Evolutionary conservation across 2,113 vertebrate genomes (phyloP).

Genomic region (Taxidea taxus): DNA sequence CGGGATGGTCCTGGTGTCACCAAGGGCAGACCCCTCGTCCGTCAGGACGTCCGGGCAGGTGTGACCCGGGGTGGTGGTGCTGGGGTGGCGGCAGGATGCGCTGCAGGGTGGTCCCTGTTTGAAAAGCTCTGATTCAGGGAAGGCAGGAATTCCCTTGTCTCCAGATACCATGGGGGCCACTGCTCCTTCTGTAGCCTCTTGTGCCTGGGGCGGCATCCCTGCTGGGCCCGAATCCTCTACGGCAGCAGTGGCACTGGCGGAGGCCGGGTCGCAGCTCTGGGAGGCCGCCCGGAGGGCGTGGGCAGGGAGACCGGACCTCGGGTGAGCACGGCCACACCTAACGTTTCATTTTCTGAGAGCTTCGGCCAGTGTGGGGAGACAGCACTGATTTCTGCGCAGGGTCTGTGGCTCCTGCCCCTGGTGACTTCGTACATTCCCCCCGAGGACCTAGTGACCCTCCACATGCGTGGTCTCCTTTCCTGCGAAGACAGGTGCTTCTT

Average conservation of each 20-base stretch:
- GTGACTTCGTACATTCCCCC: not conserved
- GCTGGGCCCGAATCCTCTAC: not conserved
- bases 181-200: not conserved
- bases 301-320: not conserved
- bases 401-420: not conserved
- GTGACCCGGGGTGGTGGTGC: fast-evolving
- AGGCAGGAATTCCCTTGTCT: not conserved
- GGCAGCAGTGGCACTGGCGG: fast-evolving
- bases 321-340: not conserved
- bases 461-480: fast-evolving
- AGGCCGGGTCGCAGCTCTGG: not conserved
- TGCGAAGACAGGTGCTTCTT: not conserved
- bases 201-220: not conserved
- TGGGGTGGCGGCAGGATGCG: not conserved
- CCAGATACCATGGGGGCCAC: not conserved
- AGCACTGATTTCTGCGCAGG: not conserved
- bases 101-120: not conserved
- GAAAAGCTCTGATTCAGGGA: not conserved
- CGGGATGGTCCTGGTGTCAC: not conserved
- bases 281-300: fast-evolving
- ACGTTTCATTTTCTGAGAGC: fast-evolving
- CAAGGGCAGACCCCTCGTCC: not conserved
- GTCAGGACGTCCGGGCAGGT: not conserved
- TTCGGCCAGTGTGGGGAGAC: fast-evolving
- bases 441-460: not conserved